These are phyloP conservation scores for Agrochola litura DNA, from an alignment of 2,888 invertebrate species.

Conservation along the genomic window DNA sequence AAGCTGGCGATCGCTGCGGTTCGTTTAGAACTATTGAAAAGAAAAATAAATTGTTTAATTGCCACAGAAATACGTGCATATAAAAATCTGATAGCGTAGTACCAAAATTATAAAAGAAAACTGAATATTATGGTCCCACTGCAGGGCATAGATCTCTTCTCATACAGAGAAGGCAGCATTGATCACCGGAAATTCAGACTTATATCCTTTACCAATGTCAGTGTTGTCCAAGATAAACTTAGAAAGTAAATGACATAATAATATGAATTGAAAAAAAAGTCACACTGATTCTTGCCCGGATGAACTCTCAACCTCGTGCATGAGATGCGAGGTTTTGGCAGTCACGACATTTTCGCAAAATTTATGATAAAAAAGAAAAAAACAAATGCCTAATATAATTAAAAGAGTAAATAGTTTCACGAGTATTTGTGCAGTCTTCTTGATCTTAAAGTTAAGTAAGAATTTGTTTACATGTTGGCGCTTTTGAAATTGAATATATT, in stretches of 20 bases:
- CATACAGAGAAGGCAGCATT: background rate
- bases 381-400: too few relatives aligned
- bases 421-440: background rate
- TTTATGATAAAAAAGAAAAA: too few relatives aligned
- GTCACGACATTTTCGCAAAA: background rate
- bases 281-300: too few relatives aligned
- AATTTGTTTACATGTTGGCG: background rate
- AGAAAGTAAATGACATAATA: background rate
- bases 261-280: too few relatives aligned
- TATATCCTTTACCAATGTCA: background rate
- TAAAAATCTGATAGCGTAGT: background rate
- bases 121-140: too few relatives aligned
- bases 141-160: too few relatives aligned
- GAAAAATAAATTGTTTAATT: background rate
- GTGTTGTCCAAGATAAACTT: background rate
- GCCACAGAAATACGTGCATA: background rate
- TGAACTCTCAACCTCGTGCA: background rate
- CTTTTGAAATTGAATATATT: background rate
- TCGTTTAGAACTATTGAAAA: constrained; percentile 23
- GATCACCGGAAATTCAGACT: background rate
- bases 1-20: constrained; percentile 55
- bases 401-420: background rate
- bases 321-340: background rate
- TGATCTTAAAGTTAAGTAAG: background rate
- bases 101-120: background rate